Evolutionary conservation across 2,888 invertebrate species (phyloP).

Genomic region (Stenodema calcarata): DNA sequence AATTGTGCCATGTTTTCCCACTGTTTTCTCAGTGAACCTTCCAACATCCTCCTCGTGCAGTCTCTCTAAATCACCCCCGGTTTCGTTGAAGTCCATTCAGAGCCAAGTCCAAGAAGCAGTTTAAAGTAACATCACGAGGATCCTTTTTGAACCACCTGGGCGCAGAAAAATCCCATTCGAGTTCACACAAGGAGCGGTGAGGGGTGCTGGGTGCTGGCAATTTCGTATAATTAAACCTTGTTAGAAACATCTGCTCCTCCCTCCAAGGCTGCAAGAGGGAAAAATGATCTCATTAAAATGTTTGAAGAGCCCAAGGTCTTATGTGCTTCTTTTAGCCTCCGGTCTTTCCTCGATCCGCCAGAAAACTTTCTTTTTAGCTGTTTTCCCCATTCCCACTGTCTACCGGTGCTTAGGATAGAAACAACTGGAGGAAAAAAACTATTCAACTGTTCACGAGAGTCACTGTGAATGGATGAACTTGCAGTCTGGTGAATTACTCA

Average conservation of each 20-base stretch:
- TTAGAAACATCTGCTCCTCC: conserved; percentile 44
- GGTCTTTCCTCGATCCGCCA: background rate
- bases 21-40: too few species aligned
- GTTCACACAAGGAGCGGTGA: background rate
- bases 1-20: too few species aligned
- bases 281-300: conserved; percentile 45
- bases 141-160: conserved; percentile 32
- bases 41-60: background rate
- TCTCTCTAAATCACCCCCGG: background rate
- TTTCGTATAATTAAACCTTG: conserved; percentile 50
- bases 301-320: conserved; percentile 27
- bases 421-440: background rate
- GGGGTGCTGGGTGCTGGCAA: conserved; percentile 5
- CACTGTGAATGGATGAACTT: background rate
- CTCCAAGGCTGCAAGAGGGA: conserved; percentile 17
- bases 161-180: conserved; percentile 22
- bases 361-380: background rate
- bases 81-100: conserved; percentile 8
- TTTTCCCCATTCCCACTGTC: background rate
- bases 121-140: conserved; percentile 19
- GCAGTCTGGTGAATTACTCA: background rate
- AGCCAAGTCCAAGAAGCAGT: conserved; percentile 31
- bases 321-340: conserved; percentile 31
- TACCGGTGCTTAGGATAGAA: background rate
- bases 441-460: background rate